Conservation (phyloP, 2,797 vertebrate species). For the Zalophus californianus region DNA sequence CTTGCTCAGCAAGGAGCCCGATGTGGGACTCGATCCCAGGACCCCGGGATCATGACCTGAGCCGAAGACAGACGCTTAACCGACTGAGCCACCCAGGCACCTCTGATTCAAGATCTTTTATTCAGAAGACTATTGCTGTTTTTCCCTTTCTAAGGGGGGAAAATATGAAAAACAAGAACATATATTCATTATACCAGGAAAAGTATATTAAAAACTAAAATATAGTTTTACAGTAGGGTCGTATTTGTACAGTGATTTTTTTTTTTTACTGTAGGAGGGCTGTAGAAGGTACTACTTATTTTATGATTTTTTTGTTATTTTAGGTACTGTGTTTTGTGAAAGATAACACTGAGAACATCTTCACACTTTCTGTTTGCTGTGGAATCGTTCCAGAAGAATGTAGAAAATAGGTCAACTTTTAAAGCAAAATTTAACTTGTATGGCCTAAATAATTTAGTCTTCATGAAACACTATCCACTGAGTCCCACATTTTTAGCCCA, state of each 20-base stretch:
- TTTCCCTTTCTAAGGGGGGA: constrained; percentile 57
- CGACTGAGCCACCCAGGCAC: no score
- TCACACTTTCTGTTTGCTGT: constrained; percentile 32
- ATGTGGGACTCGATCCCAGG: no score
- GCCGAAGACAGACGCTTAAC: no score
- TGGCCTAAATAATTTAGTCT: constrained; percentile 46
- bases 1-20: no score
- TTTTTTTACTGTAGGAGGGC: background rate
- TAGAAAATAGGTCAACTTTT: constrained; percentile 58
- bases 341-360: background rate
- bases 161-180: constrained; percentile 8
- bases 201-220: constrained; percentile 49
- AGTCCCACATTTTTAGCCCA: background rate
- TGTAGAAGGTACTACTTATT: background rate
- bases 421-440: constrained; percentile 7
- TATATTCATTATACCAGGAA: background rate
- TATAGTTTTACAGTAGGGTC: background rate
- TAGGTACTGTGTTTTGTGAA: background rate
- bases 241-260: background rate
- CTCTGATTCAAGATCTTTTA: constrained; percentile 65
- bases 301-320: background rate
- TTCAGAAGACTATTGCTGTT: background rate
- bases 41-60: no score
- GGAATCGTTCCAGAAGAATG: constrained; percentile 8
- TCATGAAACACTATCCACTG: background rate